Evolutionary conservation across 2,113 vertebrate species (phyloP).

Genomic region (Clinocottus analis): DNA sequence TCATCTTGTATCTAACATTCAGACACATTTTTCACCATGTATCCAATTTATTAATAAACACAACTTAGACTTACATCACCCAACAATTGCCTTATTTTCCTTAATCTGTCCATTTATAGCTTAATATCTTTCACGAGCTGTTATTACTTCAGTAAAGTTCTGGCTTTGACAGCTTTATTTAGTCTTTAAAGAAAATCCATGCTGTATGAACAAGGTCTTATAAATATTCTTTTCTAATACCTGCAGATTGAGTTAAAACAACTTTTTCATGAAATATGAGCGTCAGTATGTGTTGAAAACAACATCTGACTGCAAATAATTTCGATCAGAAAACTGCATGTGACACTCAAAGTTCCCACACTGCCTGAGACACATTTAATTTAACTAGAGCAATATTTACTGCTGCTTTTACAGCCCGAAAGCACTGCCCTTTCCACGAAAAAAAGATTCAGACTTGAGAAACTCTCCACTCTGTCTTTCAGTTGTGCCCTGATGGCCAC

Average conservation of each 20-base stretch:
- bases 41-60: constrained; percentile 8
- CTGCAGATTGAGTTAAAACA: not conserved
- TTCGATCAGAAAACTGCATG: not conserved
- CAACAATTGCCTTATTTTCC: not conserved
- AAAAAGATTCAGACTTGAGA: not conserved
- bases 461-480: constrained; percentile 11
- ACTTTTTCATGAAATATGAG: not conserved
- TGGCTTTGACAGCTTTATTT: constrained; percentile 5
- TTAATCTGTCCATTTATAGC: too few relatives aligned
- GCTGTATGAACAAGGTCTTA: constrained; percentile 17
- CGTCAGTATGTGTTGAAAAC: too few relatives aligned
- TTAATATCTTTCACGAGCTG: not conserved
- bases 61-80: not conserved
- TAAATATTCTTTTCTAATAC: not conserved
- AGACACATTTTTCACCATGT: not conserved
- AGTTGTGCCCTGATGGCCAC: constrained; percentile 98
- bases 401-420: not conserved
- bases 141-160: constrained; percentile 7
- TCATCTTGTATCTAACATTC: too few relatives aligned
- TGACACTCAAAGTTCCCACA: not conserved
- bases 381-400: too few relatives aligned
- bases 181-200: constrained; percentile 17
- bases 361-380: not conserved
- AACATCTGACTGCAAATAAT: not conserved
- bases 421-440: not conserved